These are phyloP conservation scores for Synodontis membranacea DNA, from an alignment of 2,113 vertebrate genomes.

Conservation along the genomic window DNA sequence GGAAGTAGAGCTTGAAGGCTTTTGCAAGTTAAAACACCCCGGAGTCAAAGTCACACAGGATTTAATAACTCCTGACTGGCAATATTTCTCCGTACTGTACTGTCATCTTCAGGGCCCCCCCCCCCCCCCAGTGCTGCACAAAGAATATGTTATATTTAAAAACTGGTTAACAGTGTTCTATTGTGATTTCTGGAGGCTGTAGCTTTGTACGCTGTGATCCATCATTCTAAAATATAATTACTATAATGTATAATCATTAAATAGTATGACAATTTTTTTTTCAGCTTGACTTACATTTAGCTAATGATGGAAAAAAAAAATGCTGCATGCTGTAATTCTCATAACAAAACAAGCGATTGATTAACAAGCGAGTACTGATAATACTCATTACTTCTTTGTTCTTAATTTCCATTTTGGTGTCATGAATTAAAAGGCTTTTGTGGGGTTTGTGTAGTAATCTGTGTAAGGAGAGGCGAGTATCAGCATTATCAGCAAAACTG, in stretches of 20 bases:
- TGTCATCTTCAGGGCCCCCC: neutral
- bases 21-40: constrained; percentile 60
- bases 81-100: constrained; percentile 1
- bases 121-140: neutral
- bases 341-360: neutral
- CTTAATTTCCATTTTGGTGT: constrained; percentile 16
- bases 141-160: constrained; percentile 25
- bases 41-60: constrained; percentile 58
- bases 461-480: constrained; percentile 32
- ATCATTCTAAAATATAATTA: neutral
- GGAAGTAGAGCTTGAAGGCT: constrained; percentile 62
- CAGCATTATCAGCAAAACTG: constrained; percentile 7
- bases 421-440: constrained; percentile 35
- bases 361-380: too few species aligned
- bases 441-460: constrained; percentile 23
- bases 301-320: neutral
- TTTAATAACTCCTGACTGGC: constrained; percentile 46
- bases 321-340: neutral
- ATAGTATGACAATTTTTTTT: neutral
- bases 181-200: constrained; percentile 1
- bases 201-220: neutral
- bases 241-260: constrained; percentile 8
- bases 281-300: neutral
- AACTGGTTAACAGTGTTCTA: neutral
- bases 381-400: neutral